Conservation (phyloP, 2,797 vertebrate species). For the Aphelocoma californica region DNA sequence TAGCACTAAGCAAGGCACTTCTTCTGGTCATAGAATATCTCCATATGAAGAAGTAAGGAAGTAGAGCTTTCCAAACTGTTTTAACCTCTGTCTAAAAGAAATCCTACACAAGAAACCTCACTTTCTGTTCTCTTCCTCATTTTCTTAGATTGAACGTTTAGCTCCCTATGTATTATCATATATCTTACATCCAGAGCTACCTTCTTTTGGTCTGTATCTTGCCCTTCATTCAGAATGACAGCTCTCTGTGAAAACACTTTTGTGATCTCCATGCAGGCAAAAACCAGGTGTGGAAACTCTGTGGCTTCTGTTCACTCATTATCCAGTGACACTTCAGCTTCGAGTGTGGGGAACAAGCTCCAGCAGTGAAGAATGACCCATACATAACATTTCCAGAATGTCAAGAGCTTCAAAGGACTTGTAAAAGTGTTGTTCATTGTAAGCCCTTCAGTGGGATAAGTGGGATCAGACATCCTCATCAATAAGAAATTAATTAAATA, state of each 20-base stretch:
- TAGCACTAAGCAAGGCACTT: not conserved
- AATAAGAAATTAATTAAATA: conserved; percentile 56
- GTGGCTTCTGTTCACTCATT: not conserved
- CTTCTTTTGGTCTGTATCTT: not conserved
- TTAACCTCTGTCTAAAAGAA: not conserved
- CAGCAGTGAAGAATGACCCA: not conserved
- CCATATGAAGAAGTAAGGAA: not conserved
- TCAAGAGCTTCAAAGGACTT: not conserved
- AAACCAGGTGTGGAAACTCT: not conserved
- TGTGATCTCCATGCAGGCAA: not conserved
- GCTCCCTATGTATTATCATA: not conserved
- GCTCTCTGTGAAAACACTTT: not conserved
- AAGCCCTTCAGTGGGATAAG: conserved; percentile 14
- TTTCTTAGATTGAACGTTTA: not conserved
- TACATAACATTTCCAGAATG: not conserved
- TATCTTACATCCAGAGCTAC: not conserved
- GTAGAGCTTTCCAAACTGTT: not conserved
- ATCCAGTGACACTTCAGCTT: not conserved
- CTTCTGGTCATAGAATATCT: not conserved
- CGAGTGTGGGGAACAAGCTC: not conserved
- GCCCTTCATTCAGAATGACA: not conserved
- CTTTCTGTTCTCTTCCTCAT: not conserved
- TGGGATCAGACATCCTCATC: conserved; percentile 31
- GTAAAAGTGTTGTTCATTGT: not conserved
- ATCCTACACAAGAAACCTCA: not conserved